Percentiles rank a stretch among this genome's conserved stretches.
Conservation (phyloP, 1,140 invertebrate genomes). For the Aphidius ervi region DNA sequence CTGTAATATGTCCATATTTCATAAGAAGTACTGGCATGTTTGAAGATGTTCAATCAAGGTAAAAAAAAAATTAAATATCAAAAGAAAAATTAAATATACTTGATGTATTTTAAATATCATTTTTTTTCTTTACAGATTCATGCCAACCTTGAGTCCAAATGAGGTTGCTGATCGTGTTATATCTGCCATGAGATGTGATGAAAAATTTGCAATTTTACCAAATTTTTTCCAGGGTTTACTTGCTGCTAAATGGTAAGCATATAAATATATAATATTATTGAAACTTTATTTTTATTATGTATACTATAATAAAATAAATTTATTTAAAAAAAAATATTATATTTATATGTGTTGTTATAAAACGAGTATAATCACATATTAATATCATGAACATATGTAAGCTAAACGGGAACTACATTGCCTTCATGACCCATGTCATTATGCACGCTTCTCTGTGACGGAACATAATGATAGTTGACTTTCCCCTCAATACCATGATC, state of each 20-base stretch:
- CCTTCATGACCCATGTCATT: conserved; percentile 19
- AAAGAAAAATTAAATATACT: background rate
- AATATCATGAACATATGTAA: no score
- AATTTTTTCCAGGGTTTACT: conserved; percentile 63
- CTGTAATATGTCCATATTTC: conserved; percentile 90
- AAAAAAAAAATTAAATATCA: conserved; percentile 27
- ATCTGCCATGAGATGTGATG: conserved; percentile 75
- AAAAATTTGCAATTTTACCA: conserved; percentile 75
- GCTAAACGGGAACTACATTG: conserved; percentile 5
- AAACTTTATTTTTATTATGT: background rate
- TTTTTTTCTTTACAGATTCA: conserved; percentile 56
- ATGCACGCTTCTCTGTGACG: conserved; percentile 13
- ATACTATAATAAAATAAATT: background rate
- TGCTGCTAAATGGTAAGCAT: conserved; percentile 65
- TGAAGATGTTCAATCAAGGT: conserved; percentile 80
- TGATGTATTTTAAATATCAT: background rate
- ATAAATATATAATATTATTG: background rate
- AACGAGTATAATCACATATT: background rate
- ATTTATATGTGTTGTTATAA: conserved; percentile 3
- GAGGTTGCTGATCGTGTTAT: conserved; percentile 82
- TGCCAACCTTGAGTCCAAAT: conserved; percentile 80
- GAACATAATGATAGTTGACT: conserved; percentile 16
- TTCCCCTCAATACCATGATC: conserved; percentile 18
- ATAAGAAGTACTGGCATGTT: conserved; percentile 90
- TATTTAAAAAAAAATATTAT: background rate